Evolutionary conservation across 2,888 invertebrate genomes (phyloP).

Genomic region (Rhopalosiphum nymphaeae): DNA sequence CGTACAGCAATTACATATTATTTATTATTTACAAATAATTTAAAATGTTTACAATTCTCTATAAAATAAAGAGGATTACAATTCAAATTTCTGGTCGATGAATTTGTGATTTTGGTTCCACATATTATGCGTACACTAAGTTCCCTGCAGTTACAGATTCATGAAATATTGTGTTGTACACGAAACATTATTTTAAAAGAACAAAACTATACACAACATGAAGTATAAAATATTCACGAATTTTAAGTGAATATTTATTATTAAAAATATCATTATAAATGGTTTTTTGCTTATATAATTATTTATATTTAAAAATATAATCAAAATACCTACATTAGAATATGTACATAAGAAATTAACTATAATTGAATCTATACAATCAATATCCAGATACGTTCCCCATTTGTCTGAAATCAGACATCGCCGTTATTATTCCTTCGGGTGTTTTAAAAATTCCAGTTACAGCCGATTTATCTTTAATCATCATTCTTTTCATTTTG

Average conservation of each 20-base stretch:
- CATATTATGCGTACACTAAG: not conserved
- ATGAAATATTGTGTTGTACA: not conserved
- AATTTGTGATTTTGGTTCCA: not conserved
- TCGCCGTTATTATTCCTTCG: not conserved
- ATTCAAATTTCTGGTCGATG: not conserved
- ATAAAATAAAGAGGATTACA: not conserved
- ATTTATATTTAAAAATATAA: not conserved
- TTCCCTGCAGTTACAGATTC: not conserved
- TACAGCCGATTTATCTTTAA: not conserved
- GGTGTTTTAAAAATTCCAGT: not conserved
- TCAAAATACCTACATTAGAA: not conserved
- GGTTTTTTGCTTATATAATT: not conserved
- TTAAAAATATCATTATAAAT: not conserved
- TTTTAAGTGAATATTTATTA: not conserved
- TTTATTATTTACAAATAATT: not conserved
- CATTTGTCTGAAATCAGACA: slow-evolving; percentile 2
- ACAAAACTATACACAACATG: not conserved
- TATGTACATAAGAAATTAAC: not conserved
- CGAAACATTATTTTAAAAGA: not conserved
- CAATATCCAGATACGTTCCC: slow-evolving; percentile 24
- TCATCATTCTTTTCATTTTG: slow-evolving; percentile 4
- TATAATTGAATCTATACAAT: not conserved
- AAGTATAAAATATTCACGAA: not conserved
- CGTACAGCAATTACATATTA: not conserved
- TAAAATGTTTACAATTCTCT: not conserved